Percentiles rank a stretch among this genome's conserved stretches.
phyloP scores from a whole-genome alignment of 2,888 invertebrate genomes.

The Tipula lateralis region DNA sequence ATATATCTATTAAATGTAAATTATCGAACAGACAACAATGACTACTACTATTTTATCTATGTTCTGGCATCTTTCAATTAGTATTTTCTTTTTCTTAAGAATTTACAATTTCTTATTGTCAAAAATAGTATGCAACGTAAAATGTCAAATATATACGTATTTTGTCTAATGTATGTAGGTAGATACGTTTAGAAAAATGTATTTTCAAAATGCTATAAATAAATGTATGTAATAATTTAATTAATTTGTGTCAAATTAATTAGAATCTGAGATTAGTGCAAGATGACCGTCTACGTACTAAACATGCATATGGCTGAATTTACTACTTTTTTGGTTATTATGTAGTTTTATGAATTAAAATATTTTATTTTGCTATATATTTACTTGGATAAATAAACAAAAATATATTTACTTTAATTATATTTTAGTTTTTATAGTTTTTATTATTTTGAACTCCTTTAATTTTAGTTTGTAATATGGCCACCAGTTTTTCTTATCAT shows the following conservation, averaged over 20 bases:
- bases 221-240: neutral
- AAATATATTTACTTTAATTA: neutral
- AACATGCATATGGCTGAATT: neutral
- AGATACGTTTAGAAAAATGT: neutral
- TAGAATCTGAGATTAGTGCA: neutral
- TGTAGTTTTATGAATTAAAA: neutral
- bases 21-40: conserved; percentile 21
- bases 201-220: neutral
- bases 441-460: neutral
- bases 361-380: neutral
- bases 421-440: neutral
- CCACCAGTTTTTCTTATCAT: conserved; percentile 24
- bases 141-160: neutral
- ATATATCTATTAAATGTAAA: neutral
- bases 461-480: neutral
- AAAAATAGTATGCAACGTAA: neutral
- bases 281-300: neutral
- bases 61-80: neutral
- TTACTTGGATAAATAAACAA: neutral
- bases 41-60: neutral
- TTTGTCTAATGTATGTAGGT: neutral
- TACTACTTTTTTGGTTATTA: neutral
- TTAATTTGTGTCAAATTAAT: neutral
- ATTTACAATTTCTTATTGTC: neutral
- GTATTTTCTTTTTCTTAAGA: neutral